Evolutionary conservation across 2,797 vertebrate species (phyloP).

Genomic region (Gastrophryne carolinensis): DNA sequence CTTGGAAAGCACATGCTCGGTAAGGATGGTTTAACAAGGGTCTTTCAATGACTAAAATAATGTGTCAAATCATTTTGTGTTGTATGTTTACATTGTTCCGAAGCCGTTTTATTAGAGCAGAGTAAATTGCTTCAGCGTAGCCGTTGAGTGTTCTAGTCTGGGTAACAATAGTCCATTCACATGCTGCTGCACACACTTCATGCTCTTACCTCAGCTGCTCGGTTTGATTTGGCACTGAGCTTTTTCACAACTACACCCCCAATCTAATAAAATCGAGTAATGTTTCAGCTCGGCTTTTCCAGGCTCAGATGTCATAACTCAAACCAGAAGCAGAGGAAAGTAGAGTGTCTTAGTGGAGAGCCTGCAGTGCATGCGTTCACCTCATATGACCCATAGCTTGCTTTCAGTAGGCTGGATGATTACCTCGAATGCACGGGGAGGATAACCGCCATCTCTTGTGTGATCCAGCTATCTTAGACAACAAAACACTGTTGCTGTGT

Average conservation of each 20-base stretch:
- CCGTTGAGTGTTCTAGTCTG: not conserved
- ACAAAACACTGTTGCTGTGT: slow-evolving; percentile 2
- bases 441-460: slow-evolving; percentile 25
- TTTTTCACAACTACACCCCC: slow-evolving; percentile 42
- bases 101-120: not conserved
- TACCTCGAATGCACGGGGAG: slow-evolving; percentile 18
- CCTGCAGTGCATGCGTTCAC: slow-evolving; percentile 39
- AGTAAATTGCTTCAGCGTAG: not conserved
- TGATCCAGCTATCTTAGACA: slow-evolving; percentile 10
- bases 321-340: slow-evolving; percentile 47
- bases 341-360: slow-evolving; percentile 38
- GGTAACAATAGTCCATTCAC: slow-evolving; percentile 26
- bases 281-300: slow-evolving; percentile 39
- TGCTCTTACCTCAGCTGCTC: slow-evolving; percentile 20
- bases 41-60: not conserved
- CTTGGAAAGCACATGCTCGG: no score
- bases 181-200: not conserved
- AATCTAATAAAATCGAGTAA: slow-evolving; percentile 49
- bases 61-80: not conserved
- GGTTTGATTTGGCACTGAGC: slow-evolving; percentile 34
- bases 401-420: slow-evolving; percentile 43
- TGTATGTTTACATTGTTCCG: not conserved
- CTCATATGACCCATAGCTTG: slow-evolving; percentile 41
- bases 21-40: not conserved
- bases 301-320: slow-evolving; percentile 42